phyloP scores from a whole-genome alignment of 35 echinoderm and acorn worm genomes.

The Lytechinus pictus region DNA sequence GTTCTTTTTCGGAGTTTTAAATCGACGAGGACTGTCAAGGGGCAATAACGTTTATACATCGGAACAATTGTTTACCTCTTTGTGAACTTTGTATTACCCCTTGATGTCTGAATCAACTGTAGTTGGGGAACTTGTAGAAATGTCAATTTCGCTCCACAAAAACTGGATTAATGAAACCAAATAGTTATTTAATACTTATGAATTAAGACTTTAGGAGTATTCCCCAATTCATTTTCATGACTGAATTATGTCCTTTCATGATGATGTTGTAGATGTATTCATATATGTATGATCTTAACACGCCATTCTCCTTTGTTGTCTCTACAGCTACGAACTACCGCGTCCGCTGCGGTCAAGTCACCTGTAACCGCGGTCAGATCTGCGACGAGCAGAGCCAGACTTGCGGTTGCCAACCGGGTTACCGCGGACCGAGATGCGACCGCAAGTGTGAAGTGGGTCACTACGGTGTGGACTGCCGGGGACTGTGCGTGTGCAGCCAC shows the following conservation, averaged over 20 bases:
- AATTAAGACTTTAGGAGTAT: no score
- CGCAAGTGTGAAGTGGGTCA: background rate
- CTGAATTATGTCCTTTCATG: background rate
- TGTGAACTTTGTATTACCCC: background rate
- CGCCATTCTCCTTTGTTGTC: background rate
- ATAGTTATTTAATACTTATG: no score
- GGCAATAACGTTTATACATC: background rate
- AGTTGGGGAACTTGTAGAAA: no score
- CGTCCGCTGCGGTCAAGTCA: conserved; percentile 8
- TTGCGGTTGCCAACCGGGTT: conserved; percentile 36
- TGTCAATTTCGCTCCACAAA: no score
- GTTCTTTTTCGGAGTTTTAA: background rate
- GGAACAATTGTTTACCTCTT: background rate
- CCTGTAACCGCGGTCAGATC: conserved; percentile 35
- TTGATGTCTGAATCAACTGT: background rate
- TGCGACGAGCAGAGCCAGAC: background rate
- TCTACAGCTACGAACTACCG: conserved; percentile 20
- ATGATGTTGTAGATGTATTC: background rate
- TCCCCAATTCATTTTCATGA: background rate
- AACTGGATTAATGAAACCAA: no score
- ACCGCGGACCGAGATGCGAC: background rate
- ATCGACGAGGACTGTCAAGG: background rate
- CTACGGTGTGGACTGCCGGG: conserved; percentile 26
- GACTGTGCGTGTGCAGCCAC: background rate
- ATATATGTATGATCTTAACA: background rate